phyloP scores from a whole-genome alignment of 2,113 vertebrate species.

The Paramisgurnus dabryanus region DNA sequence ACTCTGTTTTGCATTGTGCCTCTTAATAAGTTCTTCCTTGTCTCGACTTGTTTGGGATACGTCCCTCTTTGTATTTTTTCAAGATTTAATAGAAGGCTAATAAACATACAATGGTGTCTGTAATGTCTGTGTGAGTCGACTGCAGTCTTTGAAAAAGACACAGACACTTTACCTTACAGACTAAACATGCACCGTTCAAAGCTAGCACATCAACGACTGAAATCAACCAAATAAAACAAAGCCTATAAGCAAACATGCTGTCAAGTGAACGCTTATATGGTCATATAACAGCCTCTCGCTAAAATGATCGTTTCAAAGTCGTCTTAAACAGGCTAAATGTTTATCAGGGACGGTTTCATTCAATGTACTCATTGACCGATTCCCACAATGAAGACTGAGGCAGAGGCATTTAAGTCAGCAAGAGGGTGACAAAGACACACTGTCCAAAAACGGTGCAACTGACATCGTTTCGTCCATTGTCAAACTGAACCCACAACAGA shows the following conservation, averaged over 20 bases:
- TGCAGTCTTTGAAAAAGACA: neutral
- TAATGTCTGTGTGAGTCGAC: no score
- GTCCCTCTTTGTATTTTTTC: no score
- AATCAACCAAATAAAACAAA: neutral
- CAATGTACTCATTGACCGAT: constrained; percentile 43
- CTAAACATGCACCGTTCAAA: neutral
- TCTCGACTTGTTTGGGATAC: no score
- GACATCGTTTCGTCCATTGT: constrained; percentile 15
- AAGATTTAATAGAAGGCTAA: no score
- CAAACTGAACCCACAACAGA: constrained; percentile 33
- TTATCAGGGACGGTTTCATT: constrained; percentile 39
- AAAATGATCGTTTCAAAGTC: neutral
- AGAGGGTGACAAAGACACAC: constrained; percentile 44
- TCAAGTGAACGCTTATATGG: no score
- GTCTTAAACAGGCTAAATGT: constrained; percentile 31
- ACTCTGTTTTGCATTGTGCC: no score
- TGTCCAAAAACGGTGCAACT: constrained; percentile 6
- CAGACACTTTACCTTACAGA: neutral
- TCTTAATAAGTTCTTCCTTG: no score
- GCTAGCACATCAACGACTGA: neutral
- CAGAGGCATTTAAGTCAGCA: constrained; percentile 30
- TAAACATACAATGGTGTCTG: no score
- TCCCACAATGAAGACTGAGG: constrained; percentile 20
- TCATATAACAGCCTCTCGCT: neutral
- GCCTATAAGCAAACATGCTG: no score